A percentile compares a stretch with the other conserved stretches of the same genome.
These are phyloP conservation scores for Polypterus senegalus DNA, from an alignment of 2,113 vertebrate species.

Conservation along the genomic window DNA sequence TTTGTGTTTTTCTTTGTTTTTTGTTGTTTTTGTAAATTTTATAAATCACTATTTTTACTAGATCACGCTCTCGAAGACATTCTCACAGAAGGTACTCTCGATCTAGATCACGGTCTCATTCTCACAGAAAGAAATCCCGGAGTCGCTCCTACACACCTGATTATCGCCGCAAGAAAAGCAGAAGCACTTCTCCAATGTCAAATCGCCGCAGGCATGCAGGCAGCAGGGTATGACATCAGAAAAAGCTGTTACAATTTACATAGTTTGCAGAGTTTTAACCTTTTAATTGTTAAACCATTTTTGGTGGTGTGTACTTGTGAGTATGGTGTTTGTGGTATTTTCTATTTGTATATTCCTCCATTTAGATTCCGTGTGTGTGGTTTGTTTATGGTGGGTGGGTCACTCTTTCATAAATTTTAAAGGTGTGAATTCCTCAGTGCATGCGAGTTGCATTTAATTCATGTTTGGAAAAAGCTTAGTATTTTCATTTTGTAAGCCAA, in stretches of 20 bases:
- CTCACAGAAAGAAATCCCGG: conserved; percentile 67
- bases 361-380: too few relatives aligned
- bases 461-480: too few relatives aligned
- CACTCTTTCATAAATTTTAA: too few relatives aligned
- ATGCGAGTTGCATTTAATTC: too few relatives aligned
- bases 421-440: too few relatives aligned
- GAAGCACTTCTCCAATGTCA: conserved; percentile 78
- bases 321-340: too few relatives aligned
- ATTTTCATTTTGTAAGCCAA: too few relatives aligned
- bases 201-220: conserved; percentile 69
- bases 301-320: too few relatives aligned
- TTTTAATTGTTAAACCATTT: neutral
- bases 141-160: conserved; percentile 76
- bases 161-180: conserved; percentile 67
- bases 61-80: conserved; percentile 71
- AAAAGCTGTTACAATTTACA: neutral
- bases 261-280: neutral
- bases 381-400: too few relatives aligned
- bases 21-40: too few relatives aligned
- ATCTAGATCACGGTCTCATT: conserved; percentile 68
- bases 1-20: too few relatives aligned
- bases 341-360: too few relatives aligned
- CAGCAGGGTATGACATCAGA: conserved; percentile 65
- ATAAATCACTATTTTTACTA: conserved; percentile 25
- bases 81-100: conserved; percentile 71